Evolutionary conservation across 53 echinoderm and acorn worm genomes (phyloP).

Genomic region (Echinometra lucunter): DNA sequence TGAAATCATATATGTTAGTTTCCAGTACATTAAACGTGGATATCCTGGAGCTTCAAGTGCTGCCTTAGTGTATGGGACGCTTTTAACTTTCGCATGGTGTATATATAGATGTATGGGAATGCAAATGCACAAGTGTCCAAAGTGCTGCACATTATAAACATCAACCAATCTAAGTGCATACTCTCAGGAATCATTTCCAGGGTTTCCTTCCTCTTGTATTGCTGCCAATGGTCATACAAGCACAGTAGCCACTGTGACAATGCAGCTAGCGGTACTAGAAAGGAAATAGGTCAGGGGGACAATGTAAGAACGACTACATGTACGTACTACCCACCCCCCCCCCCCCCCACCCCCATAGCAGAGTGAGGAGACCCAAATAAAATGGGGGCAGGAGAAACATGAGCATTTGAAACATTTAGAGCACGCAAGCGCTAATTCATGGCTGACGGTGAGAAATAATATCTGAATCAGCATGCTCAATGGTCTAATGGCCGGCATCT

Average conservation of each 20-base stretch:
- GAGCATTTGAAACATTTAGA: conserved; percentile 62
- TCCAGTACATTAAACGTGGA: neutral
- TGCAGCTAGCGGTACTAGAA: neutral
- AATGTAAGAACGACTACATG: neutral
- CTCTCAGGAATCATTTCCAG: neutral
- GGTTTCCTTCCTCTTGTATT: conserved; percentile 4
- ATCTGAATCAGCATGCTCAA: neutral
- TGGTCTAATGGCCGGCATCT: neutral
- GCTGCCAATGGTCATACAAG: neutral
- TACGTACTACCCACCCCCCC: neutral
- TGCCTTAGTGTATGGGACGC: neutral
- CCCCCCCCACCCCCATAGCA: neutral
- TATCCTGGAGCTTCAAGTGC: neutral
- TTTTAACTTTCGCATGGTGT: neutral
- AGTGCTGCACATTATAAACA: conserved; percentile 29
- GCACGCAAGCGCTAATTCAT: conserved; percentile 63
- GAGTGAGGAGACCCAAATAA: neutral
- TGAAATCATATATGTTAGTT: neutral
- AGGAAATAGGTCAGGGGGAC: conserved; percentile 44
- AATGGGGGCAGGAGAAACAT: conserved; percentile 43
- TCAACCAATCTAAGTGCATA: neutral
- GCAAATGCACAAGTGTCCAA: neutral
- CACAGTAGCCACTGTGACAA: neutral
- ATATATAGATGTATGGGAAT: neutral
- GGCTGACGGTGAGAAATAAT: conserved; percentile 51